Evolutionary conservation across 2,797 vertebrate genomes (phyloP), one percentile per base, ranked within the genome.

Genomic region (Distichodus sexfasciatus): DNA sequence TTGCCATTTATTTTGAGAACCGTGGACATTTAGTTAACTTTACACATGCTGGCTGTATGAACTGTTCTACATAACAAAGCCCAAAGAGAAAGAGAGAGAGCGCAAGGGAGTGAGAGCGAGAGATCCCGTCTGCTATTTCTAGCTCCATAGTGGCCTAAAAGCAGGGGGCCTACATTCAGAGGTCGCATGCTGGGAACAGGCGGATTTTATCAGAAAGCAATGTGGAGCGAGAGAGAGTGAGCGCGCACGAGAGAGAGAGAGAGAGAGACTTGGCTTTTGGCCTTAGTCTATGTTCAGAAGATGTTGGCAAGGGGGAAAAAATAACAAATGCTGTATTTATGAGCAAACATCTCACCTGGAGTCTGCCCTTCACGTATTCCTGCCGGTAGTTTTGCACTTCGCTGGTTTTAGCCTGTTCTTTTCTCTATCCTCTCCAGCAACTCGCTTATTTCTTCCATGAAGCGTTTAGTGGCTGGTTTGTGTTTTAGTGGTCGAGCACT

Each of bases 131-230:
- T 79, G 64, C 75, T 79, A 89, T 90, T 89, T 89, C 84, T 89
- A 86, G 88, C 63, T 82, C 69, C 72, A 77, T 64, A 79, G 78
- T 89, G 87, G 80, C 89, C 90, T 89, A 90, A 87, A 91, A 90
- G 82, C 76, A 76, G 78, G 81, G 82, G 79, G 72, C 87, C 88
- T 90, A 89, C 80, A 85, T 92, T 90, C 76, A 72, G 82, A 88
- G 87, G 85, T 90, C 84, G 86, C 77, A 78, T 78, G 79, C 76
- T 86, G 81, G 81, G 82, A 85, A 77, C 76, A 78, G 80, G 76
- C 74, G 73, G 77, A 80, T 81, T 83, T 89, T n/a, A 43, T 89
- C 87, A 75, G 46, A 21, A 19, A 66, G 31, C 14, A 43, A 41
- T 41, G 19, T 40, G 60, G 29, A 12, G 14, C 61, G 51, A 53